phyloP scores from a whole-genome alignment of 2,888 invertebrate species.

The Yponomeuta plumbellus region DNA sequence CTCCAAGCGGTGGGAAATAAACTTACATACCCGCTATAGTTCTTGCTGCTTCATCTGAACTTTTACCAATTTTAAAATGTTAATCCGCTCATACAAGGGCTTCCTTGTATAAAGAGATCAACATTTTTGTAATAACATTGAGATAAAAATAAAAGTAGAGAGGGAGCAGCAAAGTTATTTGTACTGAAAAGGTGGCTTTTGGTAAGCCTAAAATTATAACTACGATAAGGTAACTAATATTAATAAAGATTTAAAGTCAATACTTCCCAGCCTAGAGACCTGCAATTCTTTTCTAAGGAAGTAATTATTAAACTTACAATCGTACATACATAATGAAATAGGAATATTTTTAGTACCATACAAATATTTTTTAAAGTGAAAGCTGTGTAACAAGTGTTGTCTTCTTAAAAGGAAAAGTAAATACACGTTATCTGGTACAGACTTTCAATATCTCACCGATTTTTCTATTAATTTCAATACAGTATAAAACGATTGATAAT shows the following conservation, averaged over 20 bases:
- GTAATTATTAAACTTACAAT: background rate
- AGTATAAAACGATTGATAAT: conserved; percentile 20
- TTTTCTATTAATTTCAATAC: background rate
- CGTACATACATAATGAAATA: background rate
- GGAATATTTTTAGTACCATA: conserved; percentile 13
- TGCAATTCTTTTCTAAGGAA: too few relatives aligned
- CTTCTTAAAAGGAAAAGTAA: conserved; percentile 44
- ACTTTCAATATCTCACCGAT: conserved; percentile 31
- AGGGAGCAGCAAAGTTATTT: conserved; percentile 40
- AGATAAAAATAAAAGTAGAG: conserved; percentile 30
- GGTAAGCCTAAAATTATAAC: conserved; percentile 19
- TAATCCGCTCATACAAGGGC: conserved; percentile 4
- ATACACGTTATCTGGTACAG: conserved; percentile 60
- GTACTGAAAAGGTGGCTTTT: conserved; percentile 24
- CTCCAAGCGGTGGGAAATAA: conserved; percentile 61
- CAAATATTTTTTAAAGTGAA: conserved; percentile 55
- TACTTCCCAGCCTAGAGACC: too few relatives aligned
- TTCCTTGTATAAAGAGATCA: background rate
- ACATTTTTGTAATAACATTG: background rate
- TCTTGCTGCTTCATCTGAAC: conserved; percentile 49
- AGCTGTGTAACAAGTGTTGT: conserved; percentile 70
- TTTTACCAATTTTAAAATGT: conserved; percentile 26
- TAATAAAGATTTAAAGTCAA: background rate
- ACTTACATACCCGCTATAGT: conserved; percentile 57
- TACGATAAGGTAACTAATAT: conserved; percentile 15